Evolutionary conservation across 92 coral and sea anemone genomes (phyloP).

Genomic region (Porites evermanni): DNA sequence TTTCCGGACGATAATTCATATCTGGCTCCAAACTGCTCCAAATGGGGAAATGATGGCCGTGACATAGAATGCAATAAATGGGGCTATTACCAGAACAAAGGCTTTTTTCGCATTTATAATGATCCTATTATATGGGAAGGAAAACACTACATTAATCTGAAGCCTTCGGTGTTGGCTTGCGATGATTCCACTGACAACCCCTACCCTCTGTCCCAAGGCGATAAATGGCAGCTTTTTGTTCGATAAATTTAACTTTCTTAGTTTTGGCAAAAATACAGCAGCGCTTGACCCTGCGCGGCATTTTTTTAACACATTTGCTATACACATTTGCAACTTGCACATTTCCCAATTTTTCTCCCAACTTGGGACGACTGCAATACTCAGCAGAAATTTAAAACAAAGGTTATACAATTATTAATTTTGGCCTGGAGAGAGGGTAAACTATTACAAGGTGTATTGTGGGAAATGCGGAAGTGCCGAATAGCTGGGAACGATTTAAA

Average conservation of each 20-base stretch:
- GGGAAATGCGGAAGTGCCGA: no score
- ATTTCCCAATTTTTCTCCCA: no score
- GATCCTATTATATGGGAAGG: constrained; percentile 63
- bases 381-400: no score
- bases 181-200: constrained; percentile 35
- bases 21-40: constrained; percentile 68
- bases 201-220: constrained; percentile 48
- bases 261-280: neutral
- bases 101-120: constrained; percentile 62
- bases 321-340: no score
- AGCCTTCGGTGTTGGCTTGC: constrained; percentile 48
- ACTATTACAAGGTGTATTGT: no score
- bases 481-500: no score
- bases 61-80: constrained; percentile 63
- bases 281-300: neutral
- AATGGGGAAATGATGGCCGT: constrained; percentile 74
- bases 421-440: no score
- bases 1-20: constrained; percentile 78
- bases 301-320: no score
- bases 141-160: constrained; percentile 49
- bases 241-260: constrained; percentile 21
- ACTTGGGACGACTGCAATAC: no score
- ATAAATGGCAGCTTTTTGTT: constrained; percentile 74
- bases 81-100: constrained; percentile 58
- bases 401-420: no score